A percentile compares a stretch with the other conserved stretches of the same genome.
phyloP scores from a whole-genome alignment of 2,113 vertebrate genomes.

The Eubucco bourcierii region DNA sequence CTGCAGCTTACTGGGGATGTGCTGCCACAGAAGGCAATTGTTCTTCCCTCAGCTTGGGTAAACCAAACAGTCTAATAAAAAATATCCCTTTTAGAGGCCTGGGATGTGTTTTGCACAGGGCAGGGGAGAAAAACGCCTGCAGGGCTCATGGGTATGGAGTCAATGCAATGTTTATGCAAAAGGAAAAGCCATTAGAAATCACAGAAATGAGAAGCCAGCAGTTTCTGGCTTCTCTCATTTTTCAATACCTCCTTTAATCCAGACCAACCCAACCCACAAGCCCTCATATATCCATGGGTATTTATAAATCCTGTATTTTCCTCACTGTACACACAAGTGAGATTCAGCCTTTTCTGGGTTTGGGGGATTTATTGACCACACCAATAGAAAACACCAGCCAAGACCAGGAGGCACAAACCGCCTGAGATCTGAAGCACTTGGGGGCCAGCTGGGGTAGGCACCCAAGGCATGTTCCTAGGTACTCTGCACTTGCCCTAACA shows the following conservation, averaged over 20 bases:
- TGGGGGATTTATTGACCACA: conserved; percentile 20
- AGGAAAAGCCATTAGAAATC: conserved; percentile 67
- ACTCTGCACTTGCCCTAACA: background rate
- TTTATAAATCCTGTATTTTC: conserved; percentile 64
- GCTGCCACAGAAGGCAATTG: conserved; percentile 25
- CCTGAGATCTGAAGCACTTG: background rate
- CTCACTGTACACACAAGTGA: conserved; percentile 47
- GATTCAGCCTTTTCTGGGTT: conserved; percentile 59
- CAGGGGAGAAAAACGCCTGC: conserved; percentile 35
- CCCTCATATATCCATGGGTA: conserved; percentile 43
- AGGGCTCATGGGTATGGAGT: conserved; percentile 47
- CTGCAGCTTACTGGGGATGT: background rate
- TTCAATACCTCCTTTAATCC: conserved; percentile 71
- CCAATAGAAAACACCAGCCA: background rate
- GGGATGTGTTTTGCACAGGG: conserved; percentile 9
- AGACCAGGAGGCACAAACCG: background rate
- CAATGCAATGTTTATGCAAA: conserved; percentile 58
- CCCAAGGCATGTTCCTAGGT: background rate
- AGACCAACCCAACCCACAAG: conserved; percentile 55
- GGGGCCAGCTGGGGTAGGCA: background rate
- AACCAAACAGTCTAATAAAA: conserved; percentile 37
- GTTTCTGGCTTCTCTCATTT: conserved; percentile 63
- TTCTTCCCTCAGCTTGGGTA: conserved; percentile 7
- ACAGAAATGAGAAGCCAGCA: conserved; percentile 58
- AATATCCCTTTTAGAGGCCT: conserved; percentile 41